phyloP scores from a whole-genome alignment of 53 echinoderm and acorn worm genomes.

The Hippasteria phrygiana region DNA sequence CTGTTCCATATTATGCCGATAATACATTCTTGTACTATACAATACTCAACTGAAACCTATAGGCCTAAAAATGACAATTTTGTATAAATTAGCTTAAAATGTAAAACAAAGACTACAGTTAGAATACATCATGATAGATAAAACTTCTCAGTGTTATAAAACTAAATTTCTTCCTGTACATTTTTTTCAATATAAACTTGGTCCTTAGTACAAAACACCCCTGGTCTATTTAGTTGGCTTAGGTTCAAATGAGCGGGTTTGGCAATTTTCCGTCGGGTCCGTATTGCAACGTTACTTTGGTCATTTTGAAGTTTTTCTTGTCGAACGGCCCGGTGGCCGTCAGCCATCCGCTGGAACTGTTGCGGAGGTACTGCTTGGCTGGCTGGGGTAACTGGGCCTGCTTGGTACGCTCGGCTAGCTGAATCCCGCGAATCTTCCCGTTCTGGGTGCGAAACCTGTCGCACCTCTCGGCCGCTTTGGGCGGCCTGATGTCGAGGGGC shows the following conservation, averaged over 20 bases:
- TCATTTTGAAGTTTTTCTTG: slow-evolving; percentile 49
- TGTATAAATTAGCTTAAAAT: neutral
- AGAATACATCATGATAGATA: neutral
- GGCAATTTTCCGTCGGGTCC: slow-evolving; percentile 48
- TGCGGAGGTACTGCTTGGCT: slow-evolving; percentile 10
- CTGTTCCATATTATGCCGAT: neutral
- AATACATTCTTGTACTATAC: neutral
- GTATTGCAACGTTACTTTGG: slow-evolving; percentile 54
- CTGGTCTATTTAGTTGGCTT: neutral
- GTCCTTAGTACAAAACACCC: slow-evolving; percentile 1
- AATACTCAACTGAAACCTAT: neutral
- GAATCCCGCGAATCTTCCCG: slow-evolving; percentile 31
- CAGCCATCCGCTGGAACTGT: neutral
- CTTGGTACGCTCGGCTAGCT: slow-evolving; percentile 32
- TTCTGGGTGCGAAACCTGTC: slow-evolving; percentile 31
- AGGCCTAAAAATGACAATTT: neutral
- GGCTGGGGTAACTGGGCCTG: slow-evolving; percentile 17
- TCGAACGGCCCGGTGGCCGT: neutral
- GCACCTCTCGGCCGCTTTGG: slow-evolving; percentile 35
- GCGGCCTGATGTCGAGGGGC: neutral
- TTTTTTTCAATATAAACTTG: neutral
- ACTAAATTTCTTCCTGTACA: neutral
- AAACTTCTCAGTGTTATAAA: neutral
- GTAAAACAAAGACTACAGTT: neutral
- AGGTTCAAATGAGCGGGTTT: slow-evolving; percentile 12